Conservation (phyloP, 2,113 vertebrate species). For the Stegastes partitus region DNA sequence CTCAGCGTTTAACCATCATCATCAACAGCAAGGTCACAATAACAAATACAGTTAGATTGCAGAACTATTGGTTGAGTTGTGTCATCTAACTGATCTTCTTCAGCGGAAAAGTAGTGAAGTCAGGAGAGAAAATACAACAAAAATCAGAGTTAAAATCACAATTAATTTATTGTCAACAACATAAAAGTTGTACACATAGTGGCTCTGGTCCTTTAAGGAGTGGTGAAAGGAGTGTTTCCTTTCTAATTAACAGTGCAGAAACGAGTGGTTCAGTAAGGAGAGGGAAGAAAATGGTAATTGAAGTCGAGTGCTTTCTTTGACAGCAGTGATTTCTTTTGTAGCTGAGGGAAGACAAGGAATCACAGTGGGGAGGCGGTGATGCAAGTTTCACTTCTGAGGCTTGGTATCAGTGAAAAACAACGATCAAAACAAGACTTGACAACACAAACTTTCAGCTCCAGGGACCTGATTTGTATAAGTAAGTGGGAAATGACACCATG, state of each 20-base stretch:
- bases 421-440: conserved; percentile 34
- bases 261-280: not conserved
- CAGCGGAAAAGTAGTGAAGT: too few species aligned
- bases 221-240: not conserved
- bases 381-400: conserved; percentile 25
- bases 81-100: too few species aligned
- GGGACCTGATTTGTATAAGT: conserved; percentile 13
- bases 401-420: conserved; percentile 23
- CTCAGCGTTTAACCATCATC: too few species aligned
- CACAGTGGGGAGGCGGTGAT: conserved; percentile 3
- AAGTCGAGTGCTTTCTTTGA: conserved; percentile 12
- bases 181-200: too few species aligned
- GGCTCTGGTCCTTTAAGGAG: too few species aligned
- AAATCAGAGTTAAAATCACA: too few species aligned
- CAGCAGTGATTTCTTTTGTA: conserved; percentile 25
- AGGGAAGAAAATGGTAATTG: conserved; percentile 2
- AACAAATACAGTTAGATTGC: too few species aligned
- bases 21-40: too few species aligned
- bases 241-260: not conserved
- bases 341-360: conserved; percentile 1
- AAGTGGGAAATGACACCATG: not conserved
- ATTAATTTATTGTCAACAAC: too few species aligned
- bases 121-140: too few species aligned
- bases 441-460: not conserved
- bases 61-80: too few species aligned